Conservation (phyloP, 2,797 vertebrate genomes). For the Coilia nasus region DNA sequence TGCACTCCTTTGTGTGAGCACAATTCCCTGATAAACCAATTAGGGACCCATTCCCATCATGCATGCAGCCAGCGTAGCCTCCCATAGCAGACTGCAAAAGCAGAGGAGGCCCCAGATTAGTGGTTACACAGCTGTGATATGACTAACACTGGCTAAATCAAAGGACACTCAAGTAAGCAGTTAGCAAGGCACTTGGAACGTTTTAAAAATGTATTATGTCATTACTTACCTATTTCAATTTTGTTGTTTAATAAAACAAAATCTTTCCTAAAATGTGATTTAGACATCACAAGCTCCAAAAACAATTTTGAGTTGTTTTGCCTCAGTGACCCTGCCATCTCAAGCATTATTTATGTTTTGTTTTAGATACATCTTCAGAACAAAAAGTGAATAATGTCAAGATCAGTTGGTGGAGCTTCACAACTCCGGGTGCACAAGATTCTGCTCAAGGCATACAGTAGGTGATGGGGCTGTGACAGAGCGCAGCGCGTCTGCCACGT, state of each 20-base stretch:
- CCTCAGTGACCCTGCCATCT: neutral
- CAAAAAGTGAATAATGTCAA: neutral
- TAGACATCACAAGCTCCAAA: no score
- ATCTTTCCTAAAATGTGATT: neutral
- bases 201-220: neutral
- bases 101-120: conserved; percentile 20
- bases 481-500: no score
- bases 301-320: neutral
- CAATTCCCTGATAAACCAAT: conserved; percentile 49
- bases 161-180: neutral
- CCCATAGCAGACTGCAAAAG: conserved; percentile 9
- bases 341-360: neutral
- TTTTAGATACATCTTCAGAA: neutral
- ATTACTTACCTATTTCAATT: neutral
- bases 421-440: neutral
- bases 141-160: conserved; percentile 13
- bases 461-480: neutral
- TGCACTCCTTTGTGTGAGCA: conserved; percentile 21
- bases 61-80: conserved; percentile 14
- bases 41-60: conserved; percentile 37
- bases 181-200: neutral
- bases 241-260: neutral
- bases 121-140: conserved; percentile 23
- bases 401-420: neutral
- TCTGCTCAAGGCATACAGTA: neutral